phyloP scores from a whole-genome alignment of 2,113 vertebrate species.

The Alethe castanea region DNA sequence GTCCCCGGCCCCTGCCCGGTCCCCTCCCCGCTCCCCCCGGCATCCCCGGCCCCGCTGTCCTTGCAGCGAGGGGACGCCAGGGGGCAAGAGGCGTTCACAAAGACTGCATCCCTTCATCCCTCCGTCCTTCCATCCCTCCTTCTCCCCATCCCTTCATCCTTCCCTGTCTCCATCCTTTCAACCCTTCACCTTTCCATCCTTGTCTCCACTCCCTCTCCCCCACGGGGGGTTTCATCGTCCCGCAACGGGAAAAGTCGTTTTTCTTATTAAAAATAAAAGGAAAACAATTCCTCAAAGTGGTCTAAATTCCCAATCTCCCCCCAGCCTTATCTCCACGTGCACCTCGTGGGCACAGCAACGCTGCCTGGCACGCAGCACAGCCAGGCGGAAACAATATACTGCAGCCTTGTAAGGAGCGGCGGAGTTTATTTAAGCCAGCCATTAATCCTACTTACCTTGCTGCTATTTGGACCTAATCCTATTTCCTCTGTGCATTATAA shows the following conservation, averaged over 20 bases:
- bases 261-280: neutral
- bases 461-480: constrained; percentile 70
- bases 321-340: neutral
- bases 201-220: neutral
- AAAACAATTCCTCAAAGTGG: neutral
- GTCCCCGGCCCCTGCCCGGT: neutral
- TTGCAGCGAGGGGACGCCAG: constrained; percentile 71
- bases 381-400: neutral
- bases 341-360: constrained; percentile 38
- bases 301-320: neutral
- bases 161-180: neutral
- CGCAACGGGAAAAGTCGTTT: neutral
- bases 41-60: constrained; percentile 8
- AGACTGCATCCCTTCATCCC: neutral
- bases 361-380: constrained; percentile 16
- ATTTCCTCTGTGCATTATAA: constrained; percentile 58
- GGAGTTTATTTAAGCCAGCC: constrained; percentile 31
- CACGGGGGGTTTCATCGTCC: neutral
- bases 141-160: neutral
- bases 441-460: constrained; percentile 76
- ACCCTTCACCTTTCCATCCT: neutral
- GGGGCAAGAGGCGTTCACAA: constrained; percentile 72
- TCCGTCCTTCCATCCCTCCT: neutral
- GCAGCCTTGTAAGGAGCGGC: constrained; percentile 45
- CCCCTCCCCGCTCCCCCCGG: too few relatives aligned